Percentiles rank a stretch among this genome's conserved stretches.
phyloP scores from a whole-genome alignment of 2,888 invertebrate species.

The Stenolophus ochropezus region DNA sequence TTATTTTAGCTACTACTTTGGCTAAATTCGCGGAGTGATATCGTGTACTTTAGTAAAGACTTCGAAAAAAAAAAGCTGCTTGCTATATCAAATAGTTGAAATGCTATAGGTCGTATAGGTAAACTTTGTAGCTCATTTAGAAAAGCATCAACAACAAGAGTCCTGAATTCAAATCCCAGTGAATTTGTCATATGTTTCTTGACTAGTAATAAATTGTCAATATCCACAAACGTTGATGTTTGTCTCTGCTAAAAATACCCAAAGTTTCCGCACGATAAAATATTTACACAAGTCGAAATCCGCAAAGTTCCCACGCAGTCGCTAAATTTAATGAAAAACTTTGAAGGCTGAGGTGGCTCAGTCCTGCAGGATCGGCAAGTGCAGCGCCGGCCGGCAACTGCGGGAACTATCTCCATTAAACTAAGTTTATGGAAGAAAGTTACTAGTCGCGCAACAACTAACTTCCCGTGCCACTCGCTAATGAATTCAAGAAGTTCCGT shows the following conservation, averaged over 20 bases:
- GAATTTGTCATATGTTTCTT: background rate
- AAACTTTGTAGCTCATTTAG: no score
- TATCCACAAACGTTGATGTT: background rate
- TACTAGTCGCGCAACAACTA: conserved; percentile 56
- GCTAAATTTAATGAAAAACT: conserved; percentile 34
- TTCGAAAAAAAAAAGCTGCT: no score
- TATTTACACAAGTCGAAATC: background rate
- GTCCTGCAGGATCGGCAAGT: background rate
- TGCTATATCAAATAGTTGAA: no score
- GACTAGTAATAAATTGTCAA: background rate
- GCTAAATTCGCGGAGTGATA: no score
- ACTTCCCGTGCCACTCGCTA: conserved; percentile 63
- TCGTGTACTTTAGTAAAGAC: no score
- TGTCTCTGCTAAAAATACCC: conserved; percentile 6
- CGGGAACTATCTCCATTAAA: conserved; percentile 66
- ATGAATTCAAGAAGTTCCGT: conserved; percentile 65
- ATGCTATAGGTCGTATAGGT: no score
- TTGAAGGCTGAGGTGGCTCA: background rate
- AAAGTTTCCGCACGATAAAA: conserved; percentile 39
- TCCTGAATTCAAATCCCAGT: no score
- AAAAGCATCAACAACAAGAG: no score
- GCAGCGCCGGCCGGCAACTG: conserved; percentile 45
- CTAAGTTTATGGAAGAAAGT: conserved; percentile 63
- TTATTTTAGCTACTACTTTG: no score
- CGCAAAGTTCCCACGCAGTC: conserved; percentile 7